Percentiles rank a stretch among this genome's conserved stretches.
These are phyloP conservation scores for Neogale vison DNA, from an alignment of 2,113 vertebrate genomes.

Conservation along the genomic window DNA sequence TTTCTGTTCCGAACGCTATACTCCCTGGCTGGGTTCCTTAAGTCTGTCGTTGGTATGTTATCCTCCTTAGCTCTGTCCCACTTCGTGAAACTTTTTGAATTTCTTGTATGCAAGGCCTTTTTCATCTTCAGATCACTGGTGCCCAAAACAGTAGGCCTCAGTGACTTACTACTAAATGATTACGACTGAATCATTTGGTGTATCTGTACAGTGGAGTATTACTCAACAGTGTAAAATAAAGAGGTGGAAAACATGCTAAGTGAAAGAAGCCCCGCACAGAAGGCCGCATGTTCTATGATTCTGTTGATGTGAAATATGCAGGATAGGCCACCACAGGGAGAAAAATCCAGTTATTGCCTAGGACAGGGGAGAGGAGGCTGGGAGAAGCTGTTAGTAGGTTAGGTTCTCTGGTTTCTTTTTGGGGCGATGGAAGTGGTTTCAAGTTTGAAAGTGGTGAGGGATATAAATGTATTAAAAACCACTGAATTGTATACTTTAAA, in stretches of 20 bases:
- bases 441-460: not conserved
- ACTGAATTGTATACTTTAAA: not conserved
- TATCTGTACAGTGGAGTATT: not conserved
- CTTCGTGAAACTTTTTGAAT: not conserved
- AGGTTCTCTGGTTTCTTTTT: not conserved
- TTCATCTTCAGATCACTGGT: not conserved
- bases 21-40: not conserved
- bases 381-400: not conserved
- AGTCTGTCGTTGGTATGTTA: not conserved
- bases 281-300: not conserved
- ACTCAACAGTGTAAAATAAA: not conserved
- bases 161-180: slow-evolving; percentile 8
- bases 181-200: not conserved
- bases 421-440: not conserved
- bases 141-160: not conserved
- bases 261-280: slow-evolving; percentile 7
- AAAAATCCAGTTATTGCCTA: not conserved
- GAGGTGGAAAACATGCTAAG: not conserved
- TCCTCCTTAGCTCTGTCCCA: not conserved
- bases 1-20: not conserved
- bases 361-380: not conserved
- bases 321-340: not conserved
- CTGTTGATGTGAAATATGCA: not conserved
- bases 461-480: not conserved
- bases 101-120: slow-evolving; percentile 25